A percentile compares a stretch with the other conserved stretches of the same genome.
These are phyloP conservation scores for Rhagonycha lutea DNA, from an alignment of 2,888 invertebrate species.

Conservation along the genomic window DNA sequence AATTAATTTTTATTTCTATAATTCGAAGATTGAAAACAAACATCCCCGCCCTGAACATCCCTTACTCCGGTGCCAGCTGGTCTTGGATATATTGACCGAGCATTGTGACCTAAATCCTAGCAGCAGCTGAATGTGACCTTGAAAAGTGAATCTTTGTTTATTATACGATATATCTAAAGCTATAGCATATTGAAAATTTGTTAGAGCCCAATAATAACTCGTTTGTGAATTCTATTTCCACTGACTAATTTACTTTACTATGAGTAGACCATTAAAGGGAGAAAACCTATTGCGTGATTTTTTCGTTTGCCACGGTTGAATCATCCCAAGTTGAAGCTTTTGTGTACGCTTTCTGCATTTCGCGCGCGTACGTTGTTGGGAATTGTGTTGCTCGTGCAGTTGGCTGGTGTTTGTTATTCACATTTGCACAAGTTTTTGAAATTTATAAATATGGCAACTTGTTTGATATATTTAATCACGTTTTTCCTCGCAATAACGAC, in stretches of 20 bases:
- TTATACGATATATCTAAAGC: neutral
- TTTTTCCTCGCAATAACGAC: neutral
- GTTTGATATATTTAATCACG: neutral
- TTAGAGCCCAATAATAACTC: neutral
- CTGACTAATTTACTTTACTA: neutral
- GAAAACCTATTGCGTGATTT: neutral
- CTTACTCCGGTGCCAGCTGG: constrained; percentile 25
- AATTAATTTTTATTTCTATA: neutral
- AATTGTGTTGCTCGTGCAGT: neutral
- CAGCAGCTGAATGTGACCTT: constrained; percentile 25
- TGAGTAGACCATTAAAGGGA: neutral
- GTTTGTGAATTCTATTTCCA: neutral
- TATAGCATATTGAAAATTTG: neutral
- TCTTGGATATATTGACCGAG: constrained; percentile 28
- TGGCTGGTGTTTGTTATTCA: neutral
- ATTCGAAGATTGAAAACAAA: neutral
- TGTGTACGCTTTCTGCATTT: neutral
- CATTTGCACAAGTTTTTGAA: neutral
- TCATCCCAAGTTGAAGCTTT: neutral
- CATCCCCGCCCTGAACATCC: constrained; percentile 7
- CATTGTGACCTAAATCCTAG: constrained; percentile 25
- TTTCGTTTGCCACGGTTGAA: neutral
- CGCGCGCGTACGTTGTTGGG: neutral
- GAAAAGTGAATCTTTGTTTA: constrained; percentile 19
- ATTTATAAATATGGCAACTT: neutral